Evolutionary conservation across 1,140 invertebrate species (phyloP).

Genomic region (Drosophila kanapiae): DNA sequence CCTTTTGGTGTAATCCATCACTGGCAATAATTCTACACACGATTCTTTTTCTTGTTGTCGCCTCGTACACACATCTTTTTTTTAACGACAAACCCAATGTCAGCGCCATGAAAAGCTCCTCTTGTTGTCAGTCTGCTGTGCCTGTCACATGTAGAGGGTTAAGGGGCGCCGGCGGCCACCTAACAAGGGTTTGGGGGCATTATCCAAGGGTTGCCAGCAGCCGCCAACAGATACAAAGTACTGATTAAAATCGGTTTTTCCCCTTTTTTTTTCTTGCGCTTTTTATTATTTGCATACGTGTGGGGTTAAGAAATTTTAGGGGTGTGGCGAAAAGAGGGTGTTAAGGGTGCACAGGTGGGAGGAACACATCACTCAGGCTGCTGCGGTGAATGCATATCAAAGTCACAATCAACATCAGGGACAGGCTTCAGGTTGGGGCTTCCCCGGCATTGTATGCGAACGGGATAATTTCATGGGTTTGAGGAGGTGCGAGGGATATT

Average conservation of each 20-base stretch:
- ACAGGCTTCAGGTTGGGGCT: conserved; percentile 28
- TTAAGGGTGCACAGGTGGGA: conserved; percentile 31
- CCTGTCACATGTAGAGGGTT: conserved; percentile 45
- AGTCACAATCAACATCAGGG: conserved; percentile 76
- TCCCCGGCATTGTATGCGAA: conserved; percentile 37
- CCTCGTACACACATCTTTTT: conserved; percentile 37
- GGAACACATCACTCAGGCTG: conserved; percentile 67
- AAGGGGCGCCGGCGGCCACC: conserved; percentile 1
- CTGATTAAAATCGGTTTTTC: conserved; percentile 74
- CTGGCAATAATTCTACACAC: not conserved
- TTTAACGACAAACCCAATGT: conserved; percentile 80
- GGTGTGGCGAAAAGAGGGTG: not conserved
- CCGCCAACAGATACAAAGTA: conserved; percentile 79
- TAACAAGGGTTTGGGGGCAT: conserved; percentile 30
- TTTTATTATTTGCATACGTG: conserved; percentile 65
- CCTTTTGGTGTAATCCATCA: conserved; percentile 20
- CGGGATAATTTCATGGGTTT: conserved; percentile 63
- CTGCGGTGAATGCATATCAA: conserved; percentile 76
- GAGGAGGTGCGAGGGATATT: not conserved
- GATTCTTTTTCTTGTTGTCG: conserved; percentile 33
- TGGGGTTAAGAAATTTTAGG: conserved; percentile 2
- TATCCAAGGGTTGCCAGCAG: conserved; percentile 47
- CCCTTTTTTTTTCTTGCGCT: conserved; percentile 26
- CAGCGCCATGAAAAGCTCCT: conserved; percentile 72
- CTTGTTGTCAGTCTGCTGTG: conserved; percentile 54